Base-by-base conservation (phyloP, 2,888 invertebrate genomes). In the Yponomeuta evonymella region DNA sequence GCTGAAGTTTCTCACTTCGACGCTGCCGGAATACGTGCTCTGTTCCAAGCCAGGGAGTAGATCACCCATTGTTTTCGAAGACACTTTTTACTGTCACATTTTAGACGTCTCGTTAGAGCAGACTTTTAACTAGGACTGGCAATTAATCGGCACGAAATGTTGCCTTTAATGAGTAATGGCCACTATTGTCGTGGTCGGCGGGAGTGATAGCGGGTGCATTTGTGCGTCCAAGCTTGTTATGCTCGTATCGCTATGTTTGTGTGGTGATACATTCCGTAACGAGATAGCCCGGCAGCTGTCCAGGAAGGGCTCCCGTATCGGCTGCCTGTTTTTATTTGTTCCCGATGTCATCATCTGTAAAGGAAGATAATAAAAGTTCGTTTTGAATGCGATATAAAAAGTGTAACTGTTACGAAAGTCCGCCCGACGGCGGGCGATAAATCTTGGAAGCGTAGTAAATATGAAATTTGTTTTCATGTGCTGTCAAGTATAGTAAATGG, bases 41-140 rank as follows among this genome's bases (percentile, higher is more conserved):
- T 83, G 86, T 74, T 89, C 87, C 80, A 90, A 85, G 84, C 89
- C 89, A 70, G 92, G 92, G 77, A 91, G 80, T 80, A 92, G 78
- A 83, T 93, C 92, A 82, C 91, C 93, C 93, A 93, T 93, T 83
- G 81, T 91, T 63, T 62, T 58, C 51, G 11, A 3, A 48, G 51
- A 30, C 68, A 70, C 29, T 33, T 65, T 65, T 65, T 30, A 30
- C 29, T 65, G 23, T 29, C 65, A 65, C 65, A 65, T 29, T 65
- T 65, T 29, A 65, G 10, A 30, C 65, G 30, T 65, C 23, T 64
- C 23, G 12, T 29, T 65, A 15, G 15, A 58, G 15, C 51, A 15
- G 15, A 58, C 15, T 12, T 58, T 58, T 15, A 58, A 15, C 51
- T 58, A 58, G 15, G 12, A 58, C 51, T 58, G 51, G 51, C 51